Base-by-base conservation (phyloP, 2,888 invertebrate species). In the Lydus trimaculatus region DNA sequence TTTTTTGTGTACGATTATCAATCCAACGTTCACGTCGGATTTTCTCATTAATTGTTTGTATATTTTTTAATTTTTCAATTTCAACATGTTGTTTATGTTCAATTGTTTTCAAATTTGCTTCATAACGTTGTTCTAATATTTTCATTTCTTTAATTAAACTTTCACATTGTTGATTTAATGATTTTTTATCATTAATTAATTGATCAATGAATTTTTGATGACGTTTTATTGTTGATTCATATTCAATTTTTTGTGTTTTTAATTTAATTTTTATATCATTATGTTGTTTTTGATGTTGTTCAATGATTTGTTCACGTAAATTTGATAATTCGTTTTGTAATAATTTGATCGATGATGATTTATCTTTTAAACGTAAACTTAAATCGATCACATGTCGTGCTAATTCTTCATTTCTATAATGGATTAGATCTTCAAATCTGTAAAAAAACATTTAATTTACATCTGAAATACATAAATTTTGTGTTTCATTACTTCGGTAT, bases 181-280 rank as follows among this genome's bases (percentile, higher is more conserved):
- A 88, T 72, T 91, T 92, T 84, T 95, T 95, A 80, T 95, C 95
- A 66, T 90, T 89, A 71, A 95, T 91, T 60, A 95, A 81, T 86
- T 92, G 93, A 80, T 95, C 94, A 61, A 95, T 94, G 75, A 95
- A 94, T 70, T 89, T 92, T 66, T 95, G 95, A 81, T 95, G 95
- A 15, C 95, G 87, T 73, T 91, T 90, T 25, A 95, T 89, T 0
- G 92, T 88, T 2, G 83, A 88, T 78, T 94, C 94, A 77, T 91
- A 93, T 75, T 94, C 94, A 28, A 90, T 88, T 80, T 91, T 91
- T 75, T 91, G 90, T 33, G 88, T 85, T 23, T 87, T 86, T 65
- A 90, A 76, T 69, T 87, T 87, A 66, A 86, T 86, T 36, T 75
- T 77, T 0, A 84, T 75, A 39, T 86, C 85, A 28, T 83, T 82